phyloP scores from a whole-genome alignment of 1,140 invertebrate species.

The Ganaspis sp. region DNA sequence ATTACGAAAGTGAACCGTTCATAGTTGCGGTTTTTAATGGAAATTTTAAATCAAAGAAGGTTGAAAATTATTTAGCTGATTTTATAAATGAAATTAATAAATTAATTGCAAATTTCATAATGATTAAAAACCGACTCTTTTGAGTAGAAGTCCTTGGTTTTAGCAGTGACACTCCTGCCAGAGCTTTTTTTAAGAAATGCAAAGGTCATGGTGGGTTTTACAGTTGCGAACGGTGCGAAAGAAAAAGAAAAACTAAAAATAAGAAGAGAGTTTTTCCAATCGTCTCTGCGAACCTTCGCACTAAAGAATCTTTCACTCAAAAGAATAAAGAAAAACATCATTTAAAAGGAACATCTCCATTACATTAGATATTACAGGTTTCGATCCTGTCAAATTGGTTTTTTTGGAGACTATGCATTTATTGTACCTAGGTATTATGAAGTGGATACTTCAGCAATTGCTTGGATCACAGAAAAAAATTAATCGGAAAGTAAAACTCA shows the following conservation, averaged over 20 bases:
- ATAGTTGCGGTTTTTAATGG: conserved; percentile 45
- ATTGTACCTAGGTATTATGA: conserved; percentile 37
- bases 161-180: conserved; percentile 32
- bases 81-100: conserved; percentile 46
- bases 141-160: conserved; percentile 21
- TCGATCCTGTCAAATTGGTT: conserved; percentile 35
- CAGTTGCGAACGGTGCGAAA: conserved; percentile 31
- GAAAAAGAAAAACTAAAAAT: neutral
- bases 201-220: conserved; percentile 36
- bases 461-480: conserved; percentile 34
- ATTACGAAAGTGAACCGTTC: conserved; percentile 33
- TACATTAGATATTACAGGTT: conserved; percentile 33
- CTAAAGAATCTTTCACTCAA: neutral
- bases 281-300: neutral
- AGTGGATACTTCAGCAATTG: conserved; percentile 39
- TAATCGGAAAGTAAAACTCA: conserved; percentile 34
- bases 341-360: conserved; percentile 11
- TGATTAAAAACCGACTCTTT: conserved; percentile 11
- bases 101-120: conserved; percentile 35
- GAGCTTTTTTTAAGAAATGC: conserved; percentile 37
- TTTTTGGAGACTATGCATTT: conserved; percentile 44
- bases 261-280: neutral
- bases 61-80: conserved; percentile 42
- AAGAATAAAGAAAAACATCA: neutral
- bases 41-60: conserved; percentile 42